Base-by-base conservation (phyloP, 1,140 invertebrate species). In the Zaprionus davidi region DNA sequence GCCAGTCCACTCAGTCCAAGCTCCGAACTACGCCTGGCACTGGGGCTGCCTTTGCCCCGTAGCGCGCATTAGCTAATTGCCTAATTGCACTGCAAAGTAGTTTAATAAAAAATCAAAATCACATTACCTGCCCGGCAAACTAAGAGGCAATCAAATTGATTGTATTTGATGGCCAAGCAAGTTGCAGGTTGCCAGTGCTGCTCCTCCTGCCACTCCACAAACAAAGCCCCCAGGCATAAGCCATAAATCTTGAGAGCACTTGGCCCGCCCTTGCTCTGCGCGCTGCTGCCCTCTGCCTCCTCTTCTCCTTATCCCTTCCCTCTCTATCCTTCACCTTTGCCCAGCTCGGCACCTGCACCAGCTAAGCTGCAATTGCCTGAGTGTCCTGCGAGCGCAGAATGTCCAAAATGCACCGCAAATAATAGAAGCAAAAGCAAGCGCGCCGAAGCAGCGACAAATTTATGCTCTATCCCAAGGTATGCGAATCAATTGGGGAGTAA, bases 211-310 rank as follows among this genome's bases (percentile, higher is more conserved):
- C 65, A 76, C 67, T 53, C 36, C 58, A 56, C 20, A 65, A 68
- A 66, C 67, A 56, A 63, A 67, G 46, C 63, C 67, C 67, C 62
- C 17, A 20, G 72, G 64, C 78, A 76, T 79, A 58, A 76, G 84
- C 84, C 85, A 90, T 88, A 88, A 88, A 88, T 88, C 84, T 90
- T 84, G 65, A 76, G 84, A 78, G 78, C 85, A 88, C 84, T 88
- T 85, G 46, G 51, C 66, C 67, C 9, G 59, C 26, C 51, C 20
- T 62, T 13, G 41, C 20, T 20, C n/a, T 17, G 5, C 38, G 15
- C 38, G 3, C 73, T 31, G 38, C 73, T 36, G 41, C 56, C 55
- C 5, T n/a, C 57, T 38, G 38, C 68, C 26, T 15, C 13, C 55
- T 6, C 20, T 46, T 34, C 15, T 9, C 22, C 44, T 17, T 36